Evolutionary conservation across 1,140 invertebrate species (phyloP).

Genomic region (Diprion similis): DNA sequence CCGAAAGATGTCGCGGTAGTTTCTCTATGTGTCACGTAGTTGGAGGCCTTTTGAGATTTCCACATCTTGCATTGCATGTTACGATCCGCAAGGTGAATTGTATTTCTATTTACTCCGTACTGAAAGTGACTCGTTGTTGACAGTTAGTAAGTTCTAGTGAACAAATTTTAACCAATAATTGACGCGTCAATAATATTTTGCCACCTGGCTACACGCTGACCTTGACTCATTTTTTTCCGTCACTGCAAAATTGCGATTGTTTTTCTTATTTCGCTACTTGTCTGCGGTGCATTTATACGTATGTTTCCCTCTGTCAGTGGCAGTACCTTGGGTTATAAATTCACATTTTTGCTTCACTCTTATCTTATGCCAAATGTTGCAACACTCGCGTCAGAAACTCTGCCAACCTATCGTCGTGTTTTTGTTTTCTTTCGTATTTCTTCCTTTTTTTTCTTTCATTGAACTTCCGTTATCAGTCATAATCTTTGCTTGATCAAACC

Average conservation of each 20-base stretch:
- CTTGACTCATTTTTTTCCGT: neutral
- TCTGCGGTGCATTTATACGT: too few relatives aligned
- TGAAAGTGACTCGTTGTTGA: too few relatives aligned
- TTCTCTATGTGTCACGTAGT: neutral
- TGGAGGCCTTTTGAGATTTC: neutral
- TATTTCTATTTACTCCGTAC: too few relatives aligned
- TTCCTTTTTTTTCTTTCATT: neutral
- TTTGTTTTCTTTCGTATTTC: neutral
- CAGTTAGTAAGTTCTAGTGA: neutral
- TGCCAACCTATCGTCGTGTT: neutral
- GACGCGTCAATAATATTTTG: neutral
- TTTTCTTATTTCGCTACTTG: neutral
- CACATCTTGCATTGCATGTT: neutral
- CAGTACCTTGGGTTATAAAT: too few relatives aligned
- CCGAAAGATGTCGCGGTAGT: neutral
- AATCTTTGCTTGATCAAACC: too few relatives aligned
- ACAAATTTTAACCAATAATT: neutral
- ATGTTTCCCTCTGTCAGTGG: too few relatives aligned
- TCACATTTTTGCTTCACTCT: too few relatives aligned
- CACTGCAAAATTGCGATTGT: neutral
- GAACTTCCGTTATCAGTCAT: neutral
- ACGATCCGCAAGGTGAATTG: neutral
- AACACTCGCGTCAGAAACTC: neutral
- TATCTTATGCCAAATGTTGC: too few relatives aligned
- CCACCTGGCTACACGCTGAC: neutral